A percentile compares a stretch with the other conserved stretches of the same genome.
Evolutionary conservation across 2,113 vertebrate species (phyloP).

Genomic region (Hemicordylus capensis): DNA sequence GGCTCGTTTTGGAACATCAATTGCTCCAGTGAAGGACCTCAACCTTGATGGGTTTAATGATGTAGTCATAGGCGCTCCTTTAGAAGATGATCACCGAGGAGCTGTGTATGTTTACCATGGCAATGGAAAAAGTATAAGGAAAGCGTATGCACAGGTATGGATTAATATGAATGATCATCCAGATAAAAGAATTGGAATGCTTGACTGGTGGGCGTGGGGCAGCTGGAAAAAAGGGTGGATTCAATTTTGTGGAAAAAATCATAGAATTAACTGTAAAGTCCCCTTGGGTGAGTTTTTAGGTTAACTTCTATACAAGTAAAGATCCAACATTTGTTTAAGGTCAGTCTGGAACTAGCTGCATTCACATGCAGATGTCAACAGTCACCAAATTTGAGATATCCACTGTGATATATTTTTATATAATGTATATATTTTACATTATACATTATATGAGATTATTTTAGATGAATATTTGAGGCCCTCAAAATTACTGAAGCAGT

Average conservation of each 20-base stretch:
- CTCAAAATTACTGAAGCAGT: background rate
- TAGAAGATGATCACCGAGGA: slow-evolving; percentile 92
- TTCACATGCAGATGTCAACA: background rate
- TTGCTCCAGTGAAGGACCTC: slow-evolving; percentile 90
- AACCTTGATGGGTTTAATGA: slow-evolving; percentile 93
- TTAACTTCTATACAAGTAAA: background rate
- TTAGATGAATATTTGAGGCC: background rate
- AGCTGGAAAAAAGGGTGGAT: background rate
- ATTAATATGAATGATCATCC: background rate
- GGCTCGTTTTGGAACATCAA: slow-evolving; percentile 92
- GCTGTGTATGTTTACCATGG: slow-evolving; percentile 96
- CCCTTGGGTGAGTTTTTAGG: background rate
- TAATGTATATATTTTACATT: too few relatives aligned
- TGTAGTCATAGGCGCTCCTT: slow-evolving; percentile 90
- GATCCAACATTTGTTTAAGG: too few relatives aligned
- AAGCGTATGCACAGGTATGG: slow-evolving; percentile 87
- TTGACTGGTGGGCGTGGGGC: background rate
- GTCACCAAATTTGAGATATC: background rate
- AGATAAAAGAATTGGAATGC: background rate
- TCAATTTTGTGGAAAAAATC: background rate
- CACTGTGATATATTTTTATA: background rate
- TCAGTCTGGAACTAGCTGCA: too few relatives aligned
- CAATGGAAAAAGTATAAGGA: slow-evolving; percentile 76
- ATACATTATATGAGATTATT: too few relatives aligned
- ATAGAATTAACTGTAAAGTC: background rate